Evolutionary conservation across 2,888 invertebrate species (phyloP).

Genomic region (Gymnocheta viridis): DNA sequence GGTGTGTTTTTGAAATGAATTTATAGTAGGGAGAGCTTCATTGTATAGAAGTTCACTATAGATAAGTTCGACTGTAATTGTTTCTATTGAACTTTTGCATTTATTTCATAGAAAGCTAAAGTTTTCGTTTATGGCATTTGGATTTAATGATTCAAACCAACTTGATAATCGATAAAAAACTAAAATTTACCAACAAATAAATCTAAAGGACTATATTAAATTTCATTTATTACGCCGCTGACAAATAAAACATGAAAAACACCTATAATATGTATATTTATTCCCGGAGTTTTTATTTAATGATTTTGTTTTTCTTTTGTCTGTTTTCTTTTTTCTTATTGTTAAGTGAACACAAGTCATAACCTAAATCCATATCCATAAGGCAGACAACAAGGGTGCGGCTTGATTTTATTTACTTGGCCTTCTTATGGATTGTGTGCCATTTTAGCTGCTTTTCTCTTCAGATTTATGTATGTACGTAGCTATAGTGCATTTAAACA

Average conservation of each 20-base stretch:
- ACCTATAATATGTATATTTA: constrained; percentile 29
- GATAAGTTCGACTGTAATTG: too few species aligned
- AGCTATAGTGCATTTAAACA: constrained; percentile 26
- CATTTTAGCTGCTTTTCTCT: not conserved
- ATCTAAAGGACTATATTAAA: not conserved
- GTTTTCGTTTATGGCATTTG: not conserved
- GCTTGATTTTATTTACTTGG: constrained; percentile 36
- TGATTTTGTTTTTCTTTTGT: not conserved
- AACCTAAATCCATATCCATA: constrained; percentile 51
- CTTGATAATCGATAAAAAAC: constrained; percentile 3
- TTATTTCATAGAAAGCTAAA: not conserved
- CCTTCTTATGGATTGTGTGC: constrained; percentile 49
- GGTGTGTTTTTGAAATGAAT: too few species aligned
- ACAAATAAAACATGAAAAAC: constrained; percentile 16
- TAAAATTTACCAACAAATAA: not conserved
- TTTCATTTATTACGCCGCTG: not conserved
- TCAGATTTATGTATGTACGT: too few species aligned
- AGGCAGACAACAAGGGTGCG: constrained; percentile 58
- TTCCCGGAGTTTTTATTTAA: constrained; percentile 23
- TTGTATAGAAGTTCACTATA: too few species aligned
- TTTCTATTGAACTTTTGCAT: not conserved
- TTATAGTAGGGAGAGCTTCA: too few species aligned
- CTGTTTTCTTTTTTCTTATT: not conserved
- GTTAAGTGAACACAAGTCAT: constrained; percentile 40
- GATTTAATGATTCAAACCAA: not conserved